Evolutionary conservation across 2,113 vertebrate genomes (phyloP), one percentile per base, ranked within the genome.

Genomic region (Chaenogobius annularis): DNA sequence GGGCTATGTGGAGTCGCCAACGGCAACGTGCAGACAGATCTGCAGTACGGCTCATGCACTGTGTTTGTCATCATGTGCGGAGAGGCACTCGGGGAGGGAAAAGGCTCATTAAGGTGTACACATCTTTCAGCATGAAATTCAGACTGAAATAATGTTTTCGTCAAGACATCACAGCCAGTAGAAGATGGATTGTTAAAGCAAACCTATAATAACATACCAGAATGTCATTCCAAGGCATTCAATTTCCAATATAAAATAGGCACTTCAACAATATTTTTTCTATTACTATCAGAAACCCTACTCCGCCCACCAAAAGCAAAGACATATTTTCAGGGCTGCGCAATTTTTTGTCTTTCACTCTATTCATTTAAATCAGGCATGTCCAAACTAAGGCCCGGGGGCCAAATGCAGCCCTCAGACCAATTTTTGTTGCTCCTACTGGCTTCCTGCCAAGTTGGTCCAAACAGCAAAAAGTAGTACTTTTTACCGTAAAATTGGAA

Each of bases 21-120:
- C 31, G n/a, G 73, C 22, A 70, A 23, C 40, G 20, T 43, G 62
- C 59, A 61, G 82, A 75, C 73, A 75, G 70, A 67, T 84, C 81
- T 20, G 50, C 50, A 20, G 50, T 54, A 54, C n/a, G 9, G 50
- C 19, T 61, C 73, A 55, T 35, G 48, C 59, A 61, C 10, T 62
- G 48, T 70, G 54, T 75, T 71, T 58, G 48, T 43, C 61, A 40
- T 43, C 35, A 26, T n/a, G 61, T 40, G 31, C 5, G 31, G 7
- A 40, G 35, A 40, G 35, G 10, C 8, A 43, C 35, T 63, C 61
- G 10, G 10, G 20, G 17, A 35, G 35, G 17, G 35, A 63, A 63
- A 63, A 17, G 61, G 15, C 61, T 63, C 61, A 19, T 63, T 37
- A 63, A 40, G 8, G 58, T 61, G 58, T 31, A 35, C 58, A 31